Conservation (phyloP, 2,888 invertebrate species). For the Lasioglossum leucozonium region DNA sequence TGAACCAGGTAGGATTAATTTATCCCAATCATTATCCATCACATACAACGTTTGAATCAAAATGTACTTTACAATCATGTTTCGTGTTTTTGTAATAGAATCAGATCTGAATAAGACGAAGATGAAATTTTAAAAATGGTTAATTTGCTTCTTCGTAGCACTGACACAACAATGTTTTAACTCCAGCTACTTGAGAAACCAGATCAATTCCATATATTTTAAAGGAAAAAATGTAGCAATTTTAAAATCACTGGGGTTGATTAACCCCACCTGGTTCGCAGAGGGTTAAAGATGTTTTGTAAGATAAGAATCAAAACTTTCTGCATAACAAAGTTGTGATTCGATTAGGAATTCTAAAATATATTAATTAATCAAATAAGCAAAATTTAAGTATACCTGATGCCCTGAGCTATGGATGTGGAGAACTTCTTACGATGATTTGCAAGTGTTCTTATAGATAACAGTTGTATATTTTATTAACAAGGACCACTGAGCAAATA, state of each 20-base stretch:
- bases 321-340: neutral
- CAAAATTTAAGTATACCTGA: conserved; percentile 28
- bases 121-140: neutral
- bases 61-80: neutral
- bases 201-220: too few species aligned
- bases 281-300: neutral
- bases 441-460: conserved; percentile 22
- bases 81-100: neutral
- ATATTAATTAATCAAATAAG: neutral
- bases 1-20: conserved; percentile 1
- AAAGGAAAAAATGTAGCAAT: neutral
- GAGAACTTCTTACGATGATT: conserved; percentile 32
- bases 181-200: neutral
- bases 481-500: conserved; percentile 5
- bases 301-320: neutral
- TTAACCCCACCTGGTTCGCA: neutral
- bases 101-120: neutral
- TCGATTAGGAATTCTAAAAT: neutral
- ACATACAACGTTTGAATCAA: neutral
- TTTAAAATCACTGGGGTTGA: neutral
- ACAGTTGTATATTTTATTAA: conserved; percentile 4
- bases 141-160: neutral
- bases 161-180: neutral
- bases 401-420: conserved; percentile 13
- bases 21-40: neutral